These are phyloP conservation scores for Entomobrya multifasciata DNA, from an alignment of 2,888 invertebrate species.

Conservation along the genomic window DNA sequence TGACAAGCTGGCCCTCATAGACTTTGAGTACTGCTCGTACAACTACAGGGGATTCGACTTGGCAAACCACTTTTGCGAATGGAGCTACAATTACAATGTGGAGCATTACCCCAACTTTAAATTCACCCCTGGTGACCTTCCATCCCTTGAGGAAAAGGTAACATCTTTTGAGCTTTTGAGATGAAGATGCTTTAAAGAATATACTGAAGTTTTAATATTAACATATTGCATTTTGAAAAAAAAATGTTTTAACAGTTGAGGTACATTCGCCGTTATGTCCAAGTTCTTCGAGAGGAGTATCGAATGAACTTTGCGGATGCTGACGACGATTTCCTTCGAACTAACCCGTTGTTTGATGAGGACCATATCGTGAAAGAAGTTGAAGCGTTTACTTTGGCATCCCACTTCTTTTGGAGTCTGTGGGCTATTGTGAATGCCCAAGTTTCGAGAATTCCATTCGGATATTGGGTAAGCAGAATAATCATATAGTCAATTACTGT, in stretches of 20 bases:
- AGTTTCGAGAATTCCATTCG: constrained; percentile 94
- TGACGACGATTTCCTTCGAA: constrained; percentile 81
- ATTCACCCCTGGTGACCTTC: constrained; percentile 86
- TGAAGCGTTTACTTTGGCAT: constrained; percentile 90
- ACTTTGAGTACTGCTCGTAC: constrained; percentile 97
- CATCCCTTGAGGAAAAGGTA: constrained; percentile 91
- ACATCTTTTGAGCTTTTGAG: no score
- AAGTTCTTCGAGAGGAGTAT: constrained; percentile 82
- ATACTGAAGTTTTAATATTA: no score
- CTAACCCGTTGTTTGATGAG: constrained; percentile 82
- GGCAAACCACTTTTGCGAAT: constrained; percentile 96
- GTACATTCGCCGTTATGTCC: constrained; percentile 85
- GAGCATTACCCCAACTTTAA: constrained; percentile 89
- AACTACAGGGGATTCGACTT: constrained; percentile 96
- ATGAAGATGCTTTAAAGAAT: no score
- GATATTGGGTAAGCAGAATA: constrained; percentile 96
- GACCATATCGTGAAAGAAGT: constrained; percentile 88
- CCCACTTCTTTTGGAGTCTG: constrained; percentile 96
- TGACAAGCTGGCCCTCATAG: constrained; percentile 87
- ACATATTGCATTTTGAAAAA: no score
- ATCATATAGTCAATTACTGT: no score
- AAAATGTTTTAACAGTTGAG: constrained; percentile 81
- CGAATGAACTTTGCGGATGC: constrained; percentile 78
- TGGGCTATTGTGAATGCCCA: constrained; percentile 95
- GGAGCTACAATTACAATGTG: constrained; percentile 93